Evolutionary conservation across 2,113 vertebrate genomes (phyloP).

Genomic region (Setophaga coronata): DNA sequence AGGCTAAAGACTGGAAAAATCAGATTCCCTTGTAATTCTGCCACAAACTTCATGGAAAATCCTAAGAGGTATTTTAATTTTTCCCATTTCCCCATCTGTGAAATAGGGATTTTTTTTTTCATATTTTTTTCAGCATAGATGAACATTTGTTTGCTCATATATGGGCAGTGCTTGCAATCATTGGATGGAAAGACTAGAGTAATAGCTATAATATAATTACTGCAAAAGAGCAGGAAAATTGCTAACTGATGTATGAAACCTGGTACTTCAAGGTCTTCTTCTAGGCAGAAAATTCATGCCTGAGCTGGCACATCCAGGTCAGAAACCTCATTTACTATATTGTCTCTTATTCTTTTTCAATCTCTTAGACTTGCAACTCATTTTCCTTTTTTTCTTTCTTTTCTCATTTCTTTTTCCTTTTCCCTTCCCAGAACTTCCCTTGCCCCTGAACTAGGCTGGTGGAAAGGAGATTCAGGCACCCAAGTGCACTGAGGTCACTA

Average conservation of each 20-base stretch:
- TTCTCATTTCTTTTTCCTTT: too few relatives aligned
- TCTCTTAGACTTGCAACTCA: background rate
- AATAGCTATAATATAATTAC: background rate
- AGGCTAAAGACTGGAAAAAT: background rate
- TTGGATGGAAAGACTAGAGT: background rate
- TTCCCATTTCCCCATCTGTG: background rate
- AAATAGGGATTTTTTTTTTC: background rate
- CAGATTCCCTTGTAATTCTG: background rate
- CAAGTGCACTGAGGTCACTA: background rate
- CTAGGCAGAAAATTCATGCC: background rate
- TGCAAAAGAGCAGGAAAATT: background rate
- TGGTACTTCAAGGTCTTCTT: background rate
- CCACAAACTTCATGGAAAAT: background rate
- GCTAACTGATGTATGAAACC: background rate
- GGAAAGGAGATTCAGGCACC: background rate
- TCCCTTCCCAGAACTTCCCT: too few relatives aligned
- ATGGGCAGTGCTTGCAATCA: background rate
- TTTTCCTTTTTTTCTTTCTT: too few relatives aligned
- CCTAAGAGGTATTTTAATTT: background rate
- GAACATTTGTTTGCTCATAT: background rate
- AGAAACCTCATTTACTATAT: background rate
- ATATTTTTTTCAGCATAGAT: background rate
- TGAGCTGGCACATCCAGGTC: background rate
- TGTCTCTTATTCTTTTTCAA: background rate
- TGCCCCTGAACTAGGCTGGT: background rate